Conservation (phyloP, 2,113 vertebrate species). For the Sturnus vulgaris region DNA sequence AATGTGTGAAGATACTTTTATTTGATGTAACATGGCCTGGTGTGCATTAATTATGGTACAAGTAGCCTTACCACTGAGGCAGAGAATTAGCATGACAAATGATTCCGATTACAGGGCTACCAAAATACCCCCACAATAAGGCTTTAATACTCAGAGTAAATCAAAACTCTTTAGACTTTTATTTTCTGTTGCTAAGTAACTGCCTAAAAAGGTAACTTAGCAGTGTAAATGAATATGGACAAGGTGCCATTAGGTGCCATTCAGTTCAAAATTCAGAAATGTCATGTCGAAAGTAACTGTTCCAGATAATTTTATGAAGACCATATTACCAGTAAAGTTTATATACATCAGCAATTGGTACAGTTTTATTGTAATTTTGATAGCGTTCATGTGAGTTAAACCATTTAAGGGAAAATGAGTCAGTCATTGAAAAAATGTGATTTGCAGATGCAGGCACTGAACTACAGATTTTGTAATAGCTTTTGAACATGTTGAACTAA, state of each 20-base stretch:
- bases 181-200: constrained; percentile 60
- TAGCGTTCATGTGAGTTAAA: background rate
- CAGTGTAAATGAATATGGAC: constrained; percentile 26
- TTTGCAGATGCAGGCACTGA: background rate
- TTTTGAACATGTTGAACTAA: background rate
- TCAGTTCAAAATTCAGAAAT: constrained; percentile 38
- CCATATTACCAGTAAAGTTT: background rate
- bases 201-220: constrained; percentile 36
- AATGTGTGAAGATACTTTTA: constrained; percentile 61
- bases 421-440: background rate
- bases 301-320: background rate
- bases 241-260: background rate
- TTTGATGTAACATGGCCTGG: constrained; percentile 55
- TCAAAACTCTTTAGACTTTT: constrained; percentile 28
- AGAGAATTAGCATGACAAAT: constrained; percentile 58
- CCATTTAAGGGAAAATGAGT: background rate
- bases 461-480: background rate
- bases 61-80: constrained; percentile 50
- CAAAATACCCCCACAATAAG: constrained; percentile 20
- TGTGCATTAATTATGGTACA: constrained; percentile 61
- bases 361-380: background rate
- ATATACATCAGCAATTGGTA: background rate
- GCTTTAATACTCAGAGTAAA: constrained; percentile 6
- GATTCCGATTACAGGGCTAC: constrained; percentile 49
- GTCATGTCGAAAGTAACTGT: background rate